Conservation (phyloP, 2,888 invertebrate species). For the Drosophila aldrichi region DNA sequence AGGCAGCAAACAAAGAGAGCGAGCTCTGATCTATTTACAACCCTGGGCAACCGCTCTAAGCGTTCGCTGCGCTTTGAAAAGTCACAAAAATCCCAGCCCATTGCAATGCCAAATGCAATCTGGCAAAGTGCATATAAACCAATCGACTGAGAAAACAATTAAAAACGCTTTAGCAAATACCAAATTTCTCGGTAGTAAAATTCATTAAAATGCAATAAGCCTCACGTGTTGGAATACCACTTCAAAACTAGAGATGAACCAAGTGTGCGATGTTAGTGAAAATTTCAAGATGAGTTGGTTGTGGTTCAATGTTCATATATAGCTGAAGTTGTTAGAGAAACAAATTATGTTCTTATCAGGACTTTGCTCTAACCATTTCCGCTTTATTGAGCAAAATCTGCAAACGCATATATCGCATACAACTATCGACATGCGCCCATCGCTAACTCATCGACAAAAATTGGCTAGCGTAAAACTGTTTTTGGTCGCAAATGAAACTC, state of each 20-base stretch:
- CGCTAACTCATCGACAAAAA: conserved; percentile 10
- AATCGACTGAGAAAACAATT: conserved; percentile 42
- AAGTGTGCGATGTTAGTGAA: background rate
- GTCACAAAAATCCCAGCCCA: conserved; percentile 7
- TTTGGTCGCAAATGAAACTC: conserved; percentile 22
- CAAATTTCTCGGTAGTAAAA: conserved; percentile 24
- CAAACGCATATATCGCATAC: background rate
- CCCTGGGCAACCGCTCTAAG: background rate
- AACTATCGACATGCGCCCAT: background rate
- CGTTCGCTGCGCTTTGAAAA: conserved; percentile 8
- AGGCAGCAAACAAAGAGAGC: conserved; percentile 43
- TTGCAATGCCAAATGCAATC: conserved; percentile 41
- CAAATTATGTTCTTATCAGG: background rate
- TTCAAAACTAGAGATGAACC: background rate
- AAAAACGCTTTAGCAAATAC: conserved; percentile 31
- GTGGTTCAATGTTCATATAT: background rate
- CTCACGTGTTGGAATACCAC: conserved; percentile 1
- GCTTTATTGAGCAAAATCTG: background rate
- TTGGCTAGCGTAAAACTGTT: conserved; percentile 1
- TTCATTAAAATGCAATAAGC: conserved; percentile 20
- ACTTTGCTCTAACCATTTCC: too few relatives aligned
- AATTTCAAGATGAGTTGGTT: background rate
- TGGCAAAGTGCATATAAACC: conserved; percentile 35
- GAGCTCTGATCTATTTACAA: conserved; percentile 31
- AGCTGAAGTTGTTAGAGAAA: background rate